Base-by-base conservation (phyloP, 2,113 vertebrate genomes). In the Hemiprocne comata region DNA sequence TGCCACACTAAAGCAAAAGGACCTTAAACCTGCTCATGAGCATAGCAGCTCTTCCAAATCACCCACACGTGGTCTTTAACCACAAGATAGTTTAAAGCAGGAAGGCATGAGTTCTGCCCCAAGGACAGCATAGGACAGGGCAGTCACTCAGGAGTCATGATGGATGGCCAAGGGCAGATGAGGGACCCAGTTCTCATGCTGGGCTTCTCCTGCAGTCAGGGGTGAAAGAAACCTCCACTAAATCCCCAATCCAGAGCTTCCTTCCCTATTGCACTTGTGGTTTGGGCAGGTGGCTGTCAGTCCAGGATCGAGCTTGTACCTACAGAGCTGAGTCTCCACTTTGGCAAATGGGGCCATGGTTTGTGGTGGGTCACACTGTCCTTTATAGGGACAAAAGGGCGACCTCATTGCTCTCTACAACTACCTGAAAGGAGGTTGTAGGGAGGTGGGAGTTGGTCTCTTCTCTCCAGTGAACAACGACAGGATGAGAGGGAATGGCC, bases 111-210 rank as follows among this genome's bases (percentile, higher is more conserved):
- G 46, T 23, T 76, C 33, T 92, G 29, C 55, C 34, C 20, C 33
- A 8, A 3, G 53, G n/a, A 7, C 26, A 40, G 42, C 0, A 8
- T 0, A 19, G 78, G 71, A 26, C 62, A 55, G 67, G 58, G 16
- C 50, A 28, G 28, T 4, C 2, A 2, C n/a, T n/a, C 54, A n/a
- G 58, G 0, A 3, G 7, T 23, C 5, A 11, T 2, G 2, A 19
- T 66, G 6, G 20, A 7, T 11, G 55, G n/a, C n/a, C 46, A 58
- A 67, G 72, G 34, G 24, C 65, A 58, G 6, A 21, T 0, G 12
- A 67, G 2, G 26, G 31, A 84, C 0, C 9, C 23, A 23, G 12
- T 36, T 90, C 61, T 91, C 53, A 2, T 71, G 25, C 48, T 58
- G 42, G 17, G 38, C 69, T 66, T 82, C 74, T 80, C 20, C 42